Evolutionary conservation across 2,113 vertebrate genomes (phyloP).

Genomic region (zebrafish (Danio rerio)): DNA sequence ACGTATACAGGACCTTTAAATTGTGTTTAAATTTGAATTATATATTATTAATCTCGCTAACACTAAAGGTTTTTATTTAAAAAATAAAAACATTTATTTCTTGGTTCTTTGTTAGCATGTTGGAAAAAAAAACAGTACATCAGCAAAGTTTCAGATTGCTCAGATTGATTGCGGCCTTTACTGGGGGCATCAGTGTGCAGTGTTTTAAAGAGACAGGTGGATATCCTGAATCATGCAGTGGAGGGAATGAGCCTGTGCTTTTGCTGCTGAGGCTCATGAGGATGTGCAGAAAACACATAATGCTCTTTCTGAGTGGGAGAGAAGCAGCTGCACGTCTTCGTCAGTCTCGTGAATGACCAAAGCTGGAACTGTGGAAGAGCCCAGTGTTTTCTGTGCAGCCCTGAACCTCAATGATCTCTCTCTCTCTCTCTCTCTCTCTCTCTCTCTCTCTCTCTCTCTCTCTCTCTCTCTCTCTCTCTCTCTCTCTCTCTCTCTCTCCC

Average conservation of each 20-base stretch:
- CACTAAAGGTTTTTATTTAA: too few species aligned
- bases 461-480: neutral
- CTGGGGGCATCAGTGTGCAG: neutral
- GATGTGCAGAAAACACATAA: conserved; percentile 19
- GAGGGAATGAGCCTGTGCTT: conserved; percentile 1
- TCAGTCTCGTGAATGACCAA: conserved; percentile 29
- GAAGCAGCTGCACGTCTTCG: conserved; percentile 25
- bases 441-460: neutral
- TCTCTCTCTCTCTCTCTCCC: neutral
- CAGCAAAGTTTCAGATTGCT: neutral
- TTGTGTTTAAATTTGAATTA: too few species aligned
- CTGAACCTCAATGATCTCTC: conserved; percentile 61
- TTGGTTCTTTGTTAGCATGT: too few species aligned
- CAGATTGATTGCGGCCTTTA: neutral
- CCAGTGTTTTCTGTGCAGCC: conserved; percentile 64
- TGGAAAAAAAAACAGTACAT: neutral
- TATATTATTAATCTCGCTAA: too few species aligned
- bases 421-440: conserved; percentile 11
- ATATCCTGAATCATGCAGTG: conserved; percentile 1
- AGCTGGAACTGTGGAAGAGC: conserved; percentile 60
- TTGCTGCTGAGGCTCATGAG: conserved; percentile 4
- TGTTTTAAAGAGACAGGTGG: neutral
- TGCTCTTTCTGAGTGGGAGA: conserved; percentile 31
- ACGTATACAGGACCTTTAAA: too few species aligned
- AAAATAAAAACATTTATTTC: too few species aligned